phyloP scores from a whole-genome alignment of 2,888 invertebrate species.

The Xestia xanthographa region DNA sequence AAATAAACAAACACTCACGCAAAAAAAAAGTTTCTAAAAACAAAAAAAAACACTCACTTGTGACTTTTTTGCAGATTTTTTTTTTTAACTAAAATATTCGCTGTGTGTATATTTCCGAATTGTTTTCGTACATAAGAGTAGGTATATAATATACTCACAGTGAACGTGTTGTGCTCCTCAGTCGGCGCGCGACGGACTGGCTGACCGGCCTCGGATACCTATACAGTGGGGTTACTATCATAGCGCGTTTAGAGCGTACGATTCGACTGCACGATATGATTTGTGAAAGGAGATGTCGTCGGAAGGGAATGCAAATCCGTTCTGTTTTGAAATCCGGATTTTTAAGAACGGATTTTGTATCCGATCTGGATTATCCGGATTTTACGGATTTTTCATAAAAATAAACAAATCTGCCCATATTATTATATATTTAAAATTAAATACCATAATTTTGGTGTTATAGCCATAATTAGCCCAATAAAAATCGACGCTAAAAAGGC shows the following conservation, averaged over 20 bases:
- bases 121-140: slow-evolving; percentile 3
- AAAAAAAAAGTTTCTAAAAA: not conserved
- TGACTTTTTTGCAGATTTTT: not conserved
- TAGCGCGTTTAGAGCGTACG: slow-evolving; percentile 46
- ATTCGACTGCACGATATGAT: slow-evolving; percentile 39
- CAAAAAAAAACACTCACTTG: not conserved
- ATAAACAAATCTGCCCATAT: no score
- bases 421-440: no score
- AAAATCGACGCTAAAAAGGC: no score
- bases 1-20: slow-evolving; percentile 1
- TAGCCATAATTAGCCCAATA: no score
- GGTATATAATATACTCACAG: slow-evolving; percentile 45
- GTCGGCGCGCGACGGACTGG: slow-evolving; percentile 58
- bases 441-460: no score
- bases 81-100: not conserved
- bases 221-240: slow-evolving; percentile 51
- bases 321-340: no score
- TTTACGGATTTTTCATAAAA: no score
- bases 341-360: no score
- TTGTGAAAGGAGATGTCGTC: not conserved
- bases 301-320: no score
- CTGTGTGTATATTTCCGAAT: slow-evolving; percentile 16
- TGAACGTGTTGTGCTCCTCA: slow-evolving; percentile 52
- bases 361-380: no score
- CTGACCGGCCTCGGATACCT: slow-evolving; percentile 35